Base-by-base conservation (phyloP, 2,888 invertebrate species). In the Pristionchus exspectatus region DNA sequence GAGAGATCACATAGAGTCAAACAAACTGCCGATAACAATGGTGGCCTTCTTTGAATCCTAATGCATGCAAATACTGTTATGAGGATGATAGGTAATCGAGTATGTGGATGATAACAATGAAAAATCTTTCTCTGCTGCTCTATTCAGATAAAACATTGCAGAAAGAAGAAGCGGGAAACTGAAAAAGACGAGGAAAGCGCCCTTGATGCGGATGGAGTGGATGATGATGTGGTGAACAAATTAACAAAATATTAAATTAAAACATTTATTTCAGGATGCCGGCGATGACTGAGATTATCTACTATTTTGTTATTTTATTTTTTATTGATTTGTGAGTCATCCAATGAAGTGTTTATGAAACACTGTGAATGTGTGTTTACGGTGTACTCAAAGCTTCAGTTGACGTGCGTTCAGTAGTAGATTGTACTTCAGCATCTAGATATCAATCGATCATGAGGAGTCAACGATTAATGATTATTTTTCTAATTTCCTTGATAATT, bases 281-380 rank as follows among this genome's bases (percentile, higher is more conserved):
- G 74, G 38, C 33, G 74, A 74, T 33, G 74, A 74, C 72, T 72
- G 27, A 33, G 7, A 38, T 38, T n/a, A n/a, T n/a, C n/a, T n/a
- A 24, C 24, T 27, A 66, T 9, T n/a, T 24, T 27, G 12, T n/a
- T 24, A 18, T 1, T 18, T 66, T 27, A 1, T n/a, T n/a, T 27
- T 69, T 63, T 21, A 69, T 69, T 69, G 69, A 69, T 69, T 30
- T 12, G 69, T 69, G 69, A 69, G 27, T 69, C 69, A 69, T 69
- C 30, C 30, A 7, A 69, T 69, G 69, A 69, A 69, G 69, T 69
- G 69, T 69, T 69, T 69, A 69, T 69, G 69, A 69, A 69, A 33
- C 69, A 69, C 30, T 30, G 69, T 69, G 16, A 14, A 14, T 30
- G 12, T 12, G 69, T 69, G 69, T 69, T 30, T 69, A 69, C 69